phyloP scores from a whole-genome alignment of 1,140 invertebrate genomes.

The Lepidostoma basale region DNA sequence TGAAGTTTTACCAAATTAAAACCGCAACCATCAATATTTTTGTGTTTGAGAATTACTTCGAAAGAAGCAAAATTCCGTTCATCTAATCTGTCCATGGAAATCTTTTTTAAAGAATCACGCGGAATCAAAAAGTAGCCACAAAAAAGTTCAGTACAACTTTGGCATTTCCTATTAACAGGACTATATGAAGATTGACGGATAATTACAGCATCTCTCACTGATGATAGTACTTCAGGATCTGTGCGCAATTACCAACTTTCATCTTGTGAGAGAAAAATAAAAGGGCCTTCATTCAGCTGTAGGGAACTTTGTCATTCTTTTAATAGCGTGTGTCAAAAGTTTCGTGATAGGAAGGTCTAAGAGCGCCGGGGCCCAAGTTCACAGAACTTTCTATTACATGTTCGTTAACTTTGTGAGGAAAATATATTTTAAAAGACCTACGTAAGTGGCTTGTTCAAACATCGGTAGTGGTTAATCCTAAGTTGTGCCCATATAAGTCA shows the following conservation, averaged over 20 bases:
- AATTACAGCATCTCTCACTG: slow-evolving; percentile 22
- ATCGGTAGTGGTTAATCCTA: no score
- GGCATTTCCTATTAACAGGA: slow-evolving; percentile 14
- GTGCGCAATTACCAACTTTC: slow-evolving; percentile 19
- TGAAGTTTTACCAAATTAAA: no score
- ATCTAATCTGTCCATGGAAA: no score
- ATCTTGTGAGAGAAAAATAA: slow-evolving; percentile 8
- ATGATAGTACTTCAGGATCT: slow-evolving; percentile 15
- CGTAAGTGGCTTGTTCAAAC: no score
- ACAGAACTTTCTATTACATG: no score
- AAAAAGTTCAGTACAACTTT: slow-evolving; percentile 6
- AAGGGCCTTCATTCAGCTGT: slow-evolving; percentile 7
- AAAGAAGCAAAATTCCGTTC: no score
- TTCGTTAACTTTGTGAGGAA: no score
- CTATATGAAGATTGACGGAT: slow-evolving; percentile 32
- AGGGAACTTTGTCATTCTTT: slow-evolving; percentile 15
- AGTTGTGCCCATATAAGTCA: no score
- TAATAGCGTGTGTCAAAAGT: slow-evolving; percentile 24
- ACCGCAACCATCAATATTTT: no score
- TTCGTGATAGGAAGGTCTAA: neutral
- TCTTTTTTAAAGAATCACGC: neutral
- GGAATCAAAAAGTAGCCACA: neutral
- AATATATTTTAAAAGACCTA: no score
- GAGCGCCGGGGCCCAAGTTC: no score
- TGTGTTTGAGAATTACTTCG: no score